Conservation (phyloP, 2,888 invertebrate species). For the Rhodophaea formosa region DNA sequence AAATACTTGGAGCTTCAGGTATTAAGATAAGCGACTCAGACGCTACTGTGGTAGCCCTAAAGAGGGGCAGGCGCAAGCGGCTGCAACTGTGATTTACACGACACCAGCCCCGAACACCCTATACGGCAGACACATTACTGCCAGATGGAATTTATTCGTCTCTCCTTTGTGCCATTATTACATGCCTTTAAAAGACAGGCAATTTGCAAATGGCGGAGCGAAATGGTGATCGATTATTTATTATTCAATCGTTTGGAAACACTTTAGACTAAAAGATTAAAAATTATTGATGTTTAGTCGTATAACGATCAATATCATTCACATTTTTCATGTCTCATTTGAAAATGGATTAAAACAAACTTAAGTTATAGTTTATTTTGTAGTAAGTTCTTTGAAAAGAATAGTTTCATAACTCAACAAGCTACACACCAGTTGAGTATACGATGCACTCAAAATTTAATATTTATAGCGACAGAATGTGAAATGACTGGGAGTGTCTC, state of each 20-base stretch:
- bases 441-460: not conserved
- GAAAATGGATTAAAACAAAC: not conserved
- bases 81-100: slow-evolving; percentile 57
- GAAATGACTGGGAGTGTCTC: not conserved
- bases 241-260: not conserved
- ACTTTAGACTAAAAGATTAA: not conserved
- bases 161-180: slow-evolving; percentile 48
- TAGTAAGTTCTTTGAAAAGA: not conserved
- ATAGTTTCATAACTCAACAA: not conserved
- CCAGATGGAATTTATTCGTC: slow-evolving; percentile 63
- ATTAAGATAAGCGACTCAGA: not conserved
- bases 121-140: slow-evolving; percentile 56
- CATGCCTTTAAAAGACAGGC: slow-evolving; percentile 29
- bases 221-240: not conserved
- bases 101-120: slow-evolving; percentile 46
- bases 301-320: not conserved
- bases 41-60: slow-evolving; percentile 4
- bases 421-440: not conserved
- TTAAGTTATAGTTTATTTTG: not conserved
- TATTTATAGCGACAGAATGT: not conserved
- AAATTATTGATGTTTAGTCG: not conserved
- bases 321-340: not conserved
- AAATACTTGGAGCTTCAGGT: no score
- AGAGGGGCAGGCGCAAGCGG: slow-evolving; percentile 36
- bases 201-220: slow-evolving; percentile 19